phyloP scores from a whole-genome alignment of 2,888 invertebrate genomes.

The Adela reaumurella region DNA sequence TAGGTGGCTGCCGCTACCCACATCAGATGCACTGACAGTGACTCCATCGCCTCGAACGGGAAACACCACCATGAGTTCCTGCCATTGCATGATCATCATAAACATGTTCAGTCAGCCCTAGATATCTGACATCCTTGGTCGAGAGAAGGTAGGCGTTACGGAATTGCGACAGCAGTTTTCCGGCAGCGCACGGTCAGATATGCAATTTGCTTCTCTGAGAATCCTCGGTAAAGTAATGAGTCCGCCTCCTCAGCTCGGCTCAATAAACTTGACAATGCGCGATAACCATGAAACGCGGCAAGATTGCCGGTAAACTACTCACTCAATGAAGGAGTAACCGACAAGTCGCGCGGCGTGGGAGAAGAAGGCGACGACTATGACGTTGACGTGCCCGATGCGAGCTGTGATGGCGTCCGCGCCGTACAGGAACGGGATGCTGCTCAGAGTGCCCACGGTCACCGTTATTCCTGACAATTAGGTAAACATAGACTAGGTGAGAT shows the following conservation, averaged over 20 bases:
- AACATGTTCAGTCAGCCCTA: too few relatives aligned
- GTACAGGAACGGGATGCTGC: conserved; percentile 81
- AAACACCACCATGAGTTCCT: conserved; percentile 89
- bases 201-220: too few relatives aligned
- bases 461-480: conserved; percentile 60
- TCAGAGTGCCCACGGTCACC: conserved; percentile 78
- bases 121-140: too few relatives aligned
- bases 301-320: conserved; percentile 29
- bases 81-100: too few relatives aligned
- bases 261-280: conserved; percentile 35
- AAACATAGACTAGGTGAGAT: background rate
- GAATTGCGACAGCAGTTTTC: too few relatives aligned
- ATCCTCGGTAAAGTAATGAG: background rate
- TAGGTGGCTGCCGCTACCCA: conserved; percentile 90
- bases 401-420: conserved; percentile 80
- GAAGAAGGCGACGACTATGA: conserved; percentile 81
- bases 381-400: conserved; percentile 77
- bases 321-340: conserved; percentile 84
- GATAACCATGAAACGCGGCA: conserved; percentile 11
- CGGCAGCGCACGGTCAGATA: too few relatives aligned
- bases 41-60: conserved; percentile 84
- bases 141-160: too few relatives aligned
- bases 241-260: background rate
- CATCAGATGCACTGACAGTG: conserved; percentile 81
- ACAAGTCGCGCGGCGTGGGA: conserved; percentile 78